Evolutionary conservation across 2,888 invertebrate species (phyloP).

Genomic region (Andricus curvator): DNA sequence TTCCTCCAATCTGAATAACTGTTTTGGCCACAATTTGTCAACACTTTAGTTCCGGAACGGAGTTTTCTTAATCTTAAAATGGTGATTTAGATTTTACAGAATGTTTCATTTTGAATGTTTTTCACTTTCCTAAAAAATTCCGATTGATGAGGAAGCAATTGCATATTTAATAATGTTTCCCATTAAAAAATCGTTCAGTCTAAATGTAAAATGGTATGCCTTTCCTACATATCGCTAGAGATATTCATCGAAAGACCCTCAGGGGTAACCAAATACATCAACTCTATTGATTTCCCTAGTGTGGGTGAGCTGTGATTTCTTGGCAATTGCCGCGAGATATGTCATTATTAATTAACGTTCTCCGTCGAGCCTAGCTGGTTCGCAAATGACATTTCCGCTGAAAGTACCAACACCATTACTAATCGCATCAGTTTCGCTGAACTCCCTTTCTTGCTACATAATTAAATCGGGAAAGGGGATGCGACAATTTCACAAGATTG

Average conservation of each 20-base stretch:
- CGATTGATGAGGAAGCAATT: no score
- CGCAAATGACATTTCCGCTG: background rate
- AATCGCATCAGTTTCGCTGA: background rate
- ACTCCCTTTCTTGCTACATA: conserved; percentile 8
- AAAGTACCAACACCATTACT: conserved; percentile 13
- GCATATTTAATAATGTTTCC: no score
- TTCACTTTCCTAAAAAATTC: no score
- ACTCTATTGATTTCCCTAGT: conserved; percentile 8
- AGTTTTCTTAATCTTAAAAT: no score
- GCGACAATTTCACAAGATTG: conserved; percentile 17
- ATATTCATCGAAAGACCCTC: background rate
- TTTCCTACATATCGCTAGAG: background rate
- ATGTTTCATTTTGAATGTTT: no score
- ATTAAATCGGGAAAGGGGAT: conserved; percentile 11
- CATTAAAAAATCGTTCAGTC: no score
- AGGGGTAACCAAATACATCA: background rate
- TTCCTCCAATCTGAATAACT: no score
- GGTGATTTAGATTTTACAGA: no score
- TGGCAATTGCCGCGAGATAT: background rate
- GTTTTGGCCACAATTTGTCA: no score
- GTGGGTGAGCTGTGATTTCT: background rate
- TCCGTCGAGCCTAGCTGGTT: no score
- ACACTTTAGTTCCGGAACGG: no score
- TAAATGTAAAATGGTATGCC: background rate
- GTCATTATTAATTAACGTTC: conserved; percentile 3